Base-by-base conservation (phyloP, 2,113 vertebrate genomes). In the Heliornis fulica region DNA sequence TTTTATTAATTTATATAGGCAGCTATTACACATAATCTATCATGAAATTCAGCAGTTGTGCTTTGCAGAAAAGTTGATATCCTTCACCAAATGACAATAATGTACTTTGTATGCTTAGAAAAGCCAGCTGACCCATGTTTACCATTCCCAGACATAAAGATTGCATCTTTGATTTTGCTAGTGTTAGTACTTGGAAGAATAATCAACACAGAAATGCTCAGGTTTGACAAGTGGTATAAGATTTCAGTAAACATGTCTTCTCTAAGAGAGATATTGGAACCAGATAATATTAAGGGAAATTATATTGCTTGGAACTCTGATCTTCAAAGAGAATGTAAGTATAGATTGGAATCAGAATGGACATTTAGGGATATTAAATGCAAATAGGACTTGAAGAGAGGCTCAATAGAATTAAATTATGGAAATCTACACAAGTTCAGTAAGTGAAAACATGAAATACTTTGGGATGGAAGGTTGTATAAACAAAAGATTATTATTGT, bases 361-460 rank as follows among this genome's bases (percentile, higher is more conserved):
- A 90, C 92, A 83, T 88, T 90, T 87, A 81, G 60, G 54, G 53
- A 89, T 94, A 95, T 93, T 94, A 93, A 94, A 90, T 94, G 72
- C 91, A 93, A 97, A 93, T 86, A 90, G 89, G 46, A 28, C 51
- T 93, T 92, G 54, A 63, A 46, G 53, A 63, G 32, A 88, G 18
- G 29, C 76, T 70, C 68, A 66, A 80, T 43, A 70, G 41, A 63
- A 90, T 93, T 85, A 93, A 80, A 81, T 88, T 83, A 77, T 90
- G 85, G 76, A 94, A 91, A 95, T 95, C 83, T 14, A 23, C 54
- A 48, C 50, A 96, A 91, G 56, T 84, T 84, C 40, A 76, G 5
- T 54, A 95, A 88, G 16, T 53, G 75, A 92, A 85, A 91, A 68
- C 78, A 70, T 60, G 69, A 77, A 76, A 45, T 82, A 54, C 20